phyloP scores from a whole-genome alignment of 2,113 vertebrate genomes.

The Apteryx mantelli region DNA sequence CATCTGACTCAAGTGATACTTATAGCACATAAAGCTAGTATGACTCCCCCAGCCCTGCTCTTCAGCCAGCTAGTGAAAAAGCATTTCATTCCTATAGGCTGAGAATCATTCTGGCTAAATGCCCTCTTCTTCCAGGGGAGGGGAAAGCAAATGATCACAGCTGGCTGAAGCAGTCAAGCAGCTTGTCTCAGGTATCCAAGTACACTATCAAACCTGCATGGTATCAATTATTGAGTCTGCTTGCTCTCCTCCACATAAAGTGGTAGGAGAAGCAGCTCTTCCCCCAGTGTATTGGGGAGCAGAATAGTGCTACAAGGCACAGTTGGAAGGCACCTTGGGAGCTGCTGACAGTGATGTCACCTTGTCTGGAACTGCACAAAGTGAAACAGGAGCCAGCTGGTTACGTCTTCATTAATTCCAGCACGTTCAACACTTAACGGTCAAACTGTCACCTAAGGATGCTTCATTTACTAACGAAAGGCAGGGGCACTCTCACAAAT shows the following conservation, averaged over 20 bases:
- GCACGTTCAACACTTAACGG: background rate
- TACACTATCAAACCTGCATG: conserved; percentile 17
- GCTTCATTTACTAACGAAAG: background rate
- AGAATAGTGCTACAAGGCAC: conserved; percentile 51
- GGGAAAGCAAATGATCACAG: background rate
- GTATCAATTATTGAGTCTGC: conserved; percentile 79
- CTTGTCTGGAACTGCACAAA: conserved; percentile 35
- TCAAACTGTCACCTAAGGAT: conserved; percentile 13
- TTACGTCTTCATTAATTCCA: conserved; percentile 4
- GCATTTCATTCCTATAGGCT: background rate
- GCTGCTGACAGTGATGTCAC: background rate
- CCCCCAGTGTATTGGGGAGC: conserved; percentile 2
- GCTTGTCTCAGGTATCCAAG: conserved; percentile 75
- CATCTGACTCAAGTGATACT: background rate
- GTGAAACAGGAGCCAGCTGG: conserved; percentile 49
- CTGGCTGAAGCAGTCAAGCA: background rate
- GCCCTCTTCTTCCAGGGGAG: background rate
- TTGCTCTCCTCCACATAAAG: background rate
- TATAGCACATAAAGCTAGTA: background rate
- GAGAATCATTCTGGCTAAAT: background rate
- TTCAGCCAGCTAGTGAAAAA: background rate
- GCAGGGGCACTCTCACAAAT: background rate
- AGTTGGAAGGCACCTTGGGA: conserved; percentile 16
- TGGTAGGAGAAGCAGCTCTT: conserved; percentile 24
- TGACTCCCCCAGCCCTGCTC: background rate